A percentile compares a stretch with the other conserved stretches of the same genome.
These are phyloP conservation scores for Danio kyathit DNA, from an alignment of 2,797 vertebrate species.

Conservation along the genomic window DNA sequence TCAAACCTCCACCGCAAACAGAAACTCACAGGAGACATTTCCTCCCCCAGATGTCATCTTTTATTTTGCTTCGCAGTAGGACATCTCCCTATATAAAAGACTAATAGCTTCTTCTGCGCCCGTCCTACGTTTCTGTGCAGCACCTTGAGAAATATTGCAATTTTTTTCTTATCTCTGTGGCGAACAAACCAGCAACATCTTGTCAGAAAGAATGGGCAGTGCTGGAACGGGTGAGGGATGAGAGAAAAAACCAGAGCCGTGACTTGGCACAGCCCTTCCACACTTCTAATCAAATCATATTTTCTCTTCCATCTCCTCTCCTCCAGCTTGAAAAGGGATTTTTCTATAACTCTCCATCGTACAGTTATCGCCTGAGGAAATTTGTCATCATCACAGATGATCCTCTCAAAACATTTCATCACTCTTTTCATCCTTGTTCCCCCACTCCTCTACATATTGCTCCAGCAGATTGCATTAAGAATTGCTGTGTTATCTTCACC, in stretches of 20 bases:
- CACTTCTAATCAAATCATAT: slow-evolving; percentile 61
- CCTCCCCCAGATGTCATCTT: slow-evolving; percentile 56
- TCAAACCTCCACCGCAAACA: slow-evolving; percentile 44
- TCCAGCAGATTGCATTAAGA: slow-evolving; percentile 47
- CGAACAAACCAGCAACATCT: slow-evolving; percentile 26
- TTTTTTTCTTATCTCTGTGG: slow-evolving; percentile 25
- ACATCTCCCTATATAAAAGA: slow-evolving; percentile 64
- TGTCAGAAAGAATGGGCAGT: slow-evolving; percentile 38
- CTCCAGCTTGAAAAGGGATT: slow-evolving; percentile 77
- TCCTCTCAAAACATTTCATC: slow-evolving; percentile 50
- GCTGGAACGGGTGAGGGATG: slow-evolving; percentile 41
- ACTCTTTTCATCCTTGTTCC: slow-evolving; percentile 50
- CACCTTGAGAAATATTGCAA: slow-evolving; percentile 23
- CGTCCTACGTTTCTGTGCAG: slow-evolving; percentile 22
- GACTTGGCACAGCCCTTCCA: slow-evolving; percentile 66
- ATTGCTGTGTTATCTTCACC: neutral
- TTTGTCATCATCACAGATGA: slow-evolving; percentile 67
- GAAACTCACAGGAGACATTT: slow-evolving; percentile 49
- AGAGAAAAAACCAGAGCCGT: slow-evolving; percentile 37
- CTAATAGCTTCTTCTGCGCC: slow-evolving; percentile 50
- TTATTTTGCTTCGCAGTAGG: slow-evolving; percentile 58
- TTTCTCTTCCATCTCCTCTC: slow-evolving; percentile 70
- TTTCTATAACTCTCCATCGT: slow-evolving; percentile 76
- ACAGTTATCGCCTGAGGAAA: slow-evolving; percentile 82
- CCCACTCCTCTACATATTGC: slow-evolving; percentile 47